These are phyloP conservation scores for Raja brachyura DNA, from an alignment of 2,113 vertebrate species.

Conservation along the genomic window DNA sequence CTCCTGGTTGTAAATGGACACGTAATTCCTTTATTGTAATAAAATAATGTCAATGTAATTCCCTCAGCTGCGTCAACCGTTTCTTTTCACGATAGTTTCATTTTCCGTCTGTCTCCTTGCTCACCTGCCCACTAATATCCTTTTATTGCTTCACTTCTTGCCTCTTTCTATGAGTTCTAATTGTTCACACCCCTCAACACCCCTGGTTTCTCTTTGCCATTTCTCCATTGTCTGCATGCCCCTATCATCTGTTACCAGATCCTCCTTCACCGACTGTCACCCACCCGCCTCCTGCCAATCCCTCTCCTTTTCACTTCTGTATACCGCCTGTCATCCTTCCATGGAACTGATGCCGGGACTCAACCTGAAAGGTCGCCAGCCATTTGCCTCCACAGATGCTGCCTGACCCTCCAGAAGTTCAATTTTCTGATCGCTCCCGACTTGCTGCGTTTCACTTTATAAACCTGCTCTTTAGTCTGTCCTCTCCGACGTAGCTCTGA, in stretches of 20 bases:
- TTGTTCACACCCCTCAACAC: not conserved
- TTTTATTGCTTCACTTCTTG: not conserved
- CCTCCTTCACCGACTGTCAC: no score
- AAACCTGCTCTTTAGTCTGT: not conserved
- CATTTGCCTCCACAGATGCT: no score
- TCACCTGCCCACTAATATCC: no score
- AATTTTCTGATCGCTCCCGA: not conserved
- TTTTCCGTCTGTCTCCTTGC: not conserved
- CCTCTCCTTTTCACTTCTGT: not conserved
- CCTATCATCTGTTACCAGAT: not conserved
- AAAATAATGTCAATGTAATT: no score
- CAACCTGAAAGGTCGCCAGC: no score
- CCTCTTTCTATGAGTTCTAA: not conserved
- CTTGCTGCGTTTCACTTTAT: not conserved
- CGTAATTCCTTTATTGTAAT: no score
- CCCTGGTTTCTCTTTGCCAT: not conserved
- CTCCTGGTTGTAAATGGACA: not conserved
- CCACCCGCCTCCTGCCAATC: not conserved
- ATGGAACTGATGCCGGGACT: no score
- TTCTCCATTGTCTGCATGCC: not conserved
- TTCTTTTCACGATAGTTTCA: not conserved
- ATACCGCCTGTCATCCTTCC: no score
- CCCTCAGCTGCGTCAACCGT: no score
- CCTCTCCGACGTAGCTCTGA: not conserved
- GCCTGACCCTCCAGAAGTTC: not conserved